Evolutionary conservation across 2,888 invertebrate genomes (phyloP).

Genomic region (Lycocerus yunnanus): DNA sequence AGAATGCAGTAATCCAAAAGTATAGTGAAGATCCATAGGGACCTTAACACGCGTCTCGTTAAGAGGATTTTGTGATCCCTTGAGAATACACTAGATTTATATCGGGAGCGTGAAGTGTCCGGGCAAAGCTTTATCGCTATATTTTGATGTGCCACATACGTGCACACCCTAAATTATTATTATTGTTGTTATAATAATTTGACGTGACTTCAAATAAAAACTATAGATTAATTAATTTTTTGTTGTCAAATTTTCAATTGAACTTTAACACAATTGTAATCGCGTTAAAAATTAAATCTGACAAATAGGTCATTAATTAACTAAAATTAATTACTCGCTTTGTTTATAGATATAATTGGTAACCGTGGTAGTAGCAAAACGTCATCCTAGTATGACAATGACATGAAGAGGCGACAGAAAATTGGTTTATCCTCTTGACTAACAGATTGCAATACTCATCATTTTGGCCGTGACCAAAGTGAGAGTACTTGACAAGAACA

Average conservation of each 20-base stretch:
- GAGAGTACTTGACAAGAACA: constrained; percentile 37
- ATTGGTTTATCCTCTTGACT: constrained; percentile 50
- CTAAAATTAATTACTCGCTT: constrained; percentile 35
- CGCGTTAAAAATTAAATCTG: background rate
- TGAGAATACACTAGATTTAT: constrained; percentile 52
- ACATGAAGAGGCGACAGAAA: constrained; percentile 48
- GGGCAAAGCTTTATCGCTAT: constrained; percentile 51
- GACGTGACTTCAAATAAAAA: background rate
- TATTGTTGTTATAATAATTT: constrained; percentile 6
- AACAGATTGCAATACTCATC: constrained; percentile 49
- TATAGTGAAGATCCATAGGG: constrained; percentile 49
- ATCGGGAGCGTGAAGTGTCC: constrained; percentile 52
- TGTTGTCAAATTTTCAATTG: background rate
- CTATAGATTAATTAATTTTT: background rate
- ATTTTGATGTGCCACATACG: constrained; percentile 50
- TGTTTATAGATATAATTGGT: constrained; percentile 28
- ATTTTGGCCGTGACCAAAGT: constrained; percentile 44
- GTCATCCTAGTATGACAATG: constrained; percentile 46
- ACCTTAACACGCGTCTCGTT: constrained; percentile 47
- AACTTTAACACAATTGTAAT: background rate
- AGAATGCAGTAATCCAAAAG: constrained; percentile 40
- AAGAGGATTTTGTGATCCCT: constrained; percentile 52
- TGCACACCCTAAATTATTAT: constrained; percentile 31
- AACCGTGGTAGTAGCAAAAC: constrained; percentile 46
- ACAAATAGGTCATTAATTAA: constrained; percentile 33